These are phyloP conservation scores for Pogoniulus pusillus DNA, from an alignment of 2,797 vertebrate species.

Conservation along the genomic window DNA sequence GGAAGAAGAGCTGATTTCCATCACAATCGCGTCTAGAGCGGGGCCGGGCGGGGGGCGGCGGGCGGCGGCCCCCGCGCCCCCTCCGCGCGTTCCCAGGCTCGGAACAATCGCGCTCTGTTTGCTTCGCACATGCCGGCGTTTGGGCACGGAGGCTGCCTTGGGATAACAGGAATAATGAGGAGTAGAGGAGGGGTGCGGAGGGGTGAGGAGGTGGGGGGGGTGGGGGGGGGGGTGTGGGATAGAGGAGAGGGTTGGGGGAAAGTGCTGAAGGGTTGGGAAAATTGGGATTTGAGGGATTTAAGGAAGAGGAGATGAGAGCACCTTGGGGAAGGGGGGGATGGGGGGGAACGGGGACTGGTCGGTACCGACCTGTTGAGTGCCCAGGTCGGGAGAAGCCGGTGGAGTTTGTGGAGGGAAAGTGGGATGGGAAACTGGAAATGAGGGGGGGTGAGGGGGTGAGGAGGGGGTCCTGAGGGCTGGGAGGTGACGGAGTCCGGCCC, in stretches of 20 bases:
- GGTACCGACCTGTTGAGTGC: slow-evolving; percentile 9
- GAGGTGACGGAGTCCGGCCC: neutral
- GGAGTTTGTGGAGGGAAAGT: neutral
- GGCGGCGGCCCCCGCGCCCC: slow-evolving; percentile 80
- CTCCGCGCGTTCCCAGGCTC: slow-evolving; percentile 88
- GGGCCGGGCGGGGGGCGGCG: slow-evolving; percentile 78
- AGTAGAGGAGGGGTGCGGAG: too few species aligned
- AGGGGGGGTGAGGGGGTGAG: neutral
- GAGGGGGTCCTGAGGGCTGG: neutral
- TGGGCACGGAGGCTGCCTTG: slow-evolving; percentile 76
- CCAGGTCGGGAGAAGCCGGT: neutral
- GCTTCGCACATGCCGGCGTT: slow-evolving; percentile 79
- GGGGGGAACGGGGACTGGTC: neutral
- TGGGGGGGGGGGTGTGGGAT: neutral
- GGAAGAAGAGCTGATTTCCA: slow-evolving; percentile 79
- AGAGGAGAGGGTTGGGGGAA: too few species aligned
- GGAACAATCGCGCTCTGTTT: slow-evolving; percentile 89
- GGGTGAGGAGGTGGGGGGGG: too few species aligned
- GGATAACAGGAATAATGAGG: slow-evolving; percentile 65
- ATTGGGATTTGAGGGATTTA: too few species aligned
- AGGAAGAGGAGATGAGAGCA: neutral
- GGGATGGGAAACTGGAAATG: neutral
- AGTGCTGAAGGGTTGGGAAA: too few species aligned
- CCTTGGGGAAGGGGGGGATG: too few species aligned
- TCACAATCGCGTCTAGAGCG: slow-evolving; percentile 86